These are phyloP conservation scores for Deilephila porcellus DNA, from an alignment of 2,888 invertebrate species.

Conservation along the genomic window DNA sequence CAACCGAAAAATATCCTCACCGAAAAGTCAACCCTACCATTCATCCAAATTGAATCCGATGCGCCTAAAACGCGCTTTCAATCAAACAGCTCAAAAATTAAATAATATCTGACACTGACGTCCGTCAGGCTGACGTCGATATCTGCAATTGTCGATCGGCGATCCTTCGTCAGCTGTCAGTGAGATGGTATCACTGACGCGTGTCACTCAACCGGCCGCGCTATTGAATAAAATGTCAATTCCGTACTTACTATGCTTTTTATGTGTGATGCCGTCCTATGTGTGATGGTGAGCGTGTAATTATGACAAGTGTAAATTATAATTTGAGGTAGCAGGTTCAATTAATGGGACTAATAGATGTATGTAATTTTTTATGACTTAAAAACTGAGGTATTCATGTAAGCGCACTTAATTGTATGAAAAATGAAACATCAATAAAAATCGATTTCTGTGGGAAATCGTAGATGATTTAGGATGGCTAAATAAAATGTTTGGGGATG, in stretches of 20 bases:
- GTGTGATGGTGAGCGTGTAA: not conserved
- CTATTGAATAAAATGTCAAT: slow-evolving; percentile 74
- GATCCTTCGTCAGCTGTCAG: slow-evolving; percentile 77
- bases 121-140: slow-evolving; percentile 51
- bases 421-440: too few species aligned
- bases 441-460: too few species aligned
- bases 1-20: not conserved
- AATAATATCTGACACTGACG: slow-evolving; percentile 46
- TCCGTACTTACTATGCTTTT: slow-evolving; percentile 47
- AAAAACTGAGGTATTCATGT: too few species aligned
- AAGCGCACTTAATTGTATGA: too few species aligned
- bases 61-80: slow-evolving; percentile 13
- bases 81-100: slow-evolving; percentile 22
- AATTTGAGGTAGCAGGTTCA: slow-evolving; percentile 2
- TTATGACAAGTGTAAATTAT: slow-evolving; percentile 2
- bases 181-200: slow-evolving; percentile 68
- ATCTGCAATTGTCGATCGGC: slow-evolving; percentile 61
- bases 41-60: not conserved
- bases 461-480: too few species aligned
- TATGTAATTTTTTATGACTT: too few species aligned
- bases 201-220: slow-evolving; percentile 63
- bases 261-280: slow-evolving; percentile 8
- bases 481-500: too few species aligned
- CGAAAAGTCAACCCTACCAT: not conserved
- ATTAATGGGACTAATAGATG: not conserved